These are phyloP conservation scores for Rattus norvegicus DNA, from an alignment of 2,113 vertebrate genomes.

Conservation along the genomic window GRCr8 NC_086022.1:62399501-62400000, in stretches of 20 bases:
- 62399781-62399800: slow-evolving; percentile 65
- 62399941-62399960: background rate
- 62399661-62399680: slow-evolving; percentile 37
- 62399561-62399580: slow-evolving; percentile 42
- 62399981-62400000: background rate
- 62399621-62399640: slow-evolving; percentile 67
- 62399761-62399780: background rate
- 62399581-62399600: slow-evolving; percentile 50
- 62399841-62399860: background rate
- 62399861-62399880: slow-evolving; percentile 38
- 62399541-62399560: slow-evolving; percentile 33
- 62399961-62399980: background rate
- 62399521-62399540: slow-evolving; percentile 6
- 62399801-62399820: background rate
- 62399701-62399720: slow-evolving; percentile 51
- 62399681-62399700: slow-evolving; percentile 54
- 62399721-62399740: slow-evolving; percentile 57
- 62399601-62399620: slow-evolving; percentile 34
- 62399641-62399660: slow-evolving; percentile 59
- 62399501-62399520: slow-evolving; percentile 19
- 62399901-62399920: background rate
- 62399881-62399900: background rate
- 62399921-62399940: background rate
- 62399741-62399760: slow-evolving; percentile 70
- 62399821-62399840: background rate